These are phyloP conservation scores for Mirza zaza DNA, from an alignment of 2,113 vertebrate species.

Conservation along the genomic window DNA sequence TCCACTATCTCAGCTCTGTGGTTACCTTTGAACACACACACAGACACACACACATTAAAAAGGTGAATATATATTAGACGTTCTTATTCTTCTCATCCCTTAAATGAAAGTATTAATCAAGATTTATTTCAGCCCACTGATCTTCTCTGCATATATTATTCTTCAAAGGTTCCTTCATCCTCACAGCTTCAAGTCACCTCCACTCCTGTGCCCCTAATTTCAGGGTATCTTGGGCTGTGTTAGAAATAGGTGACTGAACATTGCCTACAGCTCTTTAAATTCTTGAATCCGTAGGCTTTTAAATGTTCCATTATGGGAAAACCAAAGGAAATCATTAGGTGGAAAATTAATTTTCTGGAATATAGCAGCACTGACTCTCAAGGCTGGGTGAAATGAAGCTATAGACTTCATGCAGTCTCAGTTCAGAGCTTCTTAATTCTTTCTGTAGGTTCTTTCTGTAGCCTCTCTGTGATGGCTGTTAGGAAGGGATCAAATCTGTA, in stretches of 20 bases:
- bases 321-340: conserved; percentile 72
- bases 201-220: conserved; percentile 29
- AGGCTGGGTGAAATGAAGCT: conserved; percentile 59
- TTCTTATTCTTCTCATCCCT: neutral
- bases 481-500: no score
- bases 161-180: neutral
- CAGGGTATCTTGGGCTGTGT: neutral
- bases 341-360: conserved; percentile 76
- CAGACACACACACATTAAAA: neutral
- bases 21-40: neutral
- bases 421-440: conserved; percentile 63
- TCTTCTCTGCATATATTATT: neutral
- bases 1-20: neutral
- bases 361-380: conserved; percentile 45
- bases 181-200: neutral
- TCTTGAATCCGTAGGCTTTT: conserved; percentile 54
- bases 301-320: conserved; percentile 67
- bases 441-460: conserved; percentile 41
- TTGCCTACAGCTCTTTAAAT: conserved; percentile 58
- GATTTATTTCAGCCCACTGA: neutral
- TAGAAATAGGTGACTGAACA: conserved; percentile 44
- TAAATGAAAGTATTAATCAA: neutral
- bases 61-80: neutral
- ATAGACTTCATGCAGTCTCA: conserved; percentile 58
- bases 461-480: neutral